Base-by-base conservation (phyloP, 1,140 invertebrate species). In the Pantala flavescens region DNA sequence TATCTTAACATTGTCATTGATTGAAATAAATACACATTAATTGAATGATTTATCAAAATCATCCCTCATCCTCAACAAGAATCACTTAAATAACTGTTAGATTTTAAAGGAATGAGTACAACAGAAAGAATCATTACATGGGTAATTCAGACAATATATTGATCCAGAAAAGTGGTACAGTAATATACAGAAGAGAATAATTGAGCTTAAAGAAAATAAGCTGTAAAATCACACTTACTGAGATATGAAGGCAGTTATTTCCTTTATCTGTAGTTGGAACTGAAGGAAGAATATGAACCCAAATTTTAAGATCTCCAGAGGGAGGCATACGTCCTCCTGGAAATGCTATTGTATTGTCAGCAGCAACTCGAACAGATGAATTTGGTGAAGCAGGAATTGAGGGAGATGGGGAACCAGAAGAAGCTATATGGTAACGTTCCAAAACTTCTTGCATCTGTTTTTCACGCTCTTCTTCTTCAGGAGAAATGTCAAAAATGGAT, bases 221-320 rank as follows among this genome's bases (percentile, higher is more conserved):
- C 2, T 36, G 28, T 36, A 36, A 36, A 9, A 36, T n/a, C n/a
- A 2, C 28, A 36, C 28, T 63, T 63, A 63, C 49, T 21, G 49
- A 7, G 1, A 63, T 21, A 63, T 63, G 49, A 21, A 63, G 3
- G 49, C 49, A 63, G n/a, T 21, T 63, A 19, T 16, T 19, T 16
- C 49, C 49, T 21, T 63, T 63, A 21, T 63, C 49, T 55, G 72
- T 16, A 5, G 43, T 42, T 49, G 28, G 21, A 1, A 21, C 11
- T 76, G 73, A 75, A 75, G 23, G 49, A 14, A 63, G n/a, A 12
- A 91, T 83, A 79, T 91, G 89, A 76, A 94, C 88, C 91, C 91
- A 93, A n/a, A 93, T 86, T 80, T 89, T 88, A 24, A 95, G 85
- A 80, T 94, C 91, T 0, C 92, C 92, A 0, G 91, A 91, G 0